These are phyloP conservation scores for Pogonomyrmex barbatus DNA, from an alignment of 1,140 invertebrate genomes.

Conservation along the genomic window DNA sequence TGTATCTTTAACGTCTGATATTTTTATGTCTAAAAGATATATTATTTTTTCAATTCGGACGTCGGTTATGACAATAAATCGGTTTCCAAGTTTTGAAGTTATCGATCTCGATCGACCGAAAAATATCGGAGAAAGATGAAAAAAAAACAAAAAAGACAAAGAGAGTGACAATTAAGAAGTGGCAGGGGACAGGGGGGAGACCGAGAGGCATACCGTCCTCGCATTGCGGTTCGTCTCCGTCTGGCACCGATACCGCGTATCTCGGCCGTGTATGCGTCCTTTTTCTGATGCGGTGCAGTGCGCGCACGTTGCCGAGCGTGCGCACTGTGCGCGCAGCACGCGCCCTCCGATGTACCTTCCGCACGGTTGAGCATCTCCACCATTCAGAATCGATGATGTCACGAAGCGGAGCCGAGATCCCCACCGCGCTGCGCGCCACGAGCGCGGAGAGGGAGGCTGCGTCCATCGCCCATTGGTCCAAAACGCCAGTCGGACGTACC, in stretches of 20 bases:
- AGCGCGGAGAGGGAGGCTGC: conserved; percentile 64
- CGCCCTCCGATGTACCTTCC: conserved; percentile 85
- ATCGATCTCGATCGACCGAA: background rate
- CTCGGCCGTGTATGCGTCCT: background rate
- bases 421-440: conserved; percentile 44
- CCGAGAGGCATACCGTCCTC: conserved; percentile 13
- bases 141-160: too few species aligned
- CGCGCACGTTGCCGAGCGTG: conserved; percentile 71
- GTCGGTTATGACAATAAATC: background rate
- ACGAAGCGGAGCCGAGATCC: conserved; percentile 77
- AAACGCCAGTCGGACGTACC: conserved; percentile 62
- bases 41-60: background rate
- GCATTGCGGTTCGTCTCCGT: conserved; percentile 74
- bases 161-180: background rate
- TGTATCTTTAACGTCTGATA: background rate
- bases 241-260: conserved; percentile 67
- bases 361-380: conserved; percentile 85
- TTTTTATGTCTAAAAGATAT: background rate
- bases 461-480: conserved; percentile 73
- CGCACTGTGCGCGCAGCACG: conserved; percentile 69
- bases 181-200: background rate
- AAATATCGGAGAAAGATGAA: background rate
- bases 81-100: background rate
- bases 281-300: conserved; percentile 30
- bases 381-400: conserved; percentile 86